Conservation (phyloP, 2,113 vertebrate species). For the Tiliqua scincoides region DNA sequence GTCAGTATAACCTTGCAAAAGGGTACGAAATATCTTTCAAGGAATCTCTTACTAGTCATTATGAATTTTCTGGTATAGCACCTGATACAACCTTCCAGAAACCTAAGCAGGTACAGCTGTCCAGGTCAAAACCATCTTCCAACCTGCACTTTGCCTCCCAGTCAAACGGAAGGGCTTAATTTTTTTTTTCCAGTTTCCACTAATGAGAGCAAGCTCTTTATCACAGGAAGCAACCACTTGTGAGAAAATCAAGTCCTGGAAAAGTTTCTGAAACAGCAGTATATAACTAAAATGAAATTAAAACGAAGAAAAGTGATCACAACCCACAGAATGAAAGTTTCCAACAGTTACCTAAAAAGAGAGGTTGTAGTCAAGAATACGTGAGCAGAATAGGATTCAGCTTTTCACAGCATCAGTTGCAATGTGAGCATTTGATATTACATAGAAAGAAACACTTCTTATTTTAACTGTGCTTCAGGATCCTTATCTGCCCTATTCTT, state of each 20-base stretch:
- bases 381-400: conserved; percentile 4
- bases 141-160: not conserved
- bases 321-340: not conserved
- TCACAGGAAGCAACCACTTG: not conserved
- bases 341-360: not conserved
- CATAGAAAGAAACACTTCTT: conserved; percentile 13
- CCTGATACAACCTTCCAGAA: not conserved
- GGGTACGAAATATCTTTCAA: not conserved
- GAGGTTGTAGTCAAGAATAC: not conserved
- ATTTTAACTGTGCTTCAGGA: not conserved
- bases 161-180: not conserved
- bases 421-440: conserved; percentile 5
- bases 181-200: not conserved
- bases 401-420: not conserved
- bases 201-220: not conserved
- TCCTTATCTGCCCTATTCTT: not conserved
- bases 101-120: not conserved
- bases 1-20: not conserved
- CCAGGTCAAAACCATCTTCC: not conserved
- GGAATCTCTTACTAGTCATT: not conserved
- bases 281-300: conserved; percentile 20
- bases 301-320: not conserved
- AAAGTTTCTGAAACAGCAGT: not conserved
- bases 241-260: not conserved
- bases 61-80: not conserved